Evolutionary conservation across 2,113 vertebrate species (phyloP), one percentile per base, ranked within the genome.

Genomic region (Siniperca chuatsi): DNA sequence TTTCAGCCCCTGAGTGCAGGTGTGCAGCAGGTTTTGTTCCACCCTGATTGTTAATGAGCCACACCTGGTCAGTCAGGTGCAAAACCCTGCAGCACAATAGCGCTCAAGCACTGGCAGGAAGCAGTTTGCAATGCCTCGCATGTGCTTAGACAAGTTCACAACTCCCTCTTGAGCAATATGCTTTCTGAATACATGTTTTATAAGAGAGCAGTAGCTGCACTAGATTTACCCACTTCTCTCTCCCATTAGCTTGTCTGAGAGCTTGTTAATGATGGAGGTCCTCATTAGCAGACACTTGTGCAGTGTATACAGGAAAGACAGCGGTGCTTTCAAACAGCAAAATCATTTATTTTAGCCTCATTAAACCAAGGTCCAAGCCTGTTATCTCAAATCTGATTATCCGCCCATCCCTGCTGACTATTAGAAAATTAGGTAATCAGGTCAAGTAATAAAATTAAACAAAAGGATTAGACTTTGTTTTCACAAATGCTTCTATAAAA

Each of bases 271-370:
- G 60, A 54, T 20, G 10, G 40, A 57, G 42, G 58, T 10, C 13
- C 88, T 90, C 83, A 71, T 88, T 88, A 88, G 61, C 62, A 61
- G 61, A 82, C 61, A 60, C 69, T 74, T 61, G 61, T 40, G 66
- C 23, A 29, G 52, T 23, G 37, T 68, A 57, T 21, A 40, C 70
- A 37, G 61, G 60, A 64, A 60, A 58, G 37, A 50, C 8, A 1
- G 11, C 0, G 9, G 37, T 4, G 40, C 60, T 71, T 76, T 50
- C 71, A 76, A 78, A 88, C 64, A 46, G 79, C 48, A 64, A 55
- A 65, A 64, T 86, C 50, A 60, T 86, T 90, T 50, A 73, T 86
- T 87, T 77, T 62, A 65, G 65, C 57, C 73, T 83, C 75, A 62
- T 88, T 85, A 87, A 78, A 60, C 35, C 23, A 13, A 54, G 46